Evolutionary conservation across 2,797 vertebrate genomes (phyloP), one percentile per base, ranked within the genome.

Genomic region (Syndactyla subalaris): DNA sequence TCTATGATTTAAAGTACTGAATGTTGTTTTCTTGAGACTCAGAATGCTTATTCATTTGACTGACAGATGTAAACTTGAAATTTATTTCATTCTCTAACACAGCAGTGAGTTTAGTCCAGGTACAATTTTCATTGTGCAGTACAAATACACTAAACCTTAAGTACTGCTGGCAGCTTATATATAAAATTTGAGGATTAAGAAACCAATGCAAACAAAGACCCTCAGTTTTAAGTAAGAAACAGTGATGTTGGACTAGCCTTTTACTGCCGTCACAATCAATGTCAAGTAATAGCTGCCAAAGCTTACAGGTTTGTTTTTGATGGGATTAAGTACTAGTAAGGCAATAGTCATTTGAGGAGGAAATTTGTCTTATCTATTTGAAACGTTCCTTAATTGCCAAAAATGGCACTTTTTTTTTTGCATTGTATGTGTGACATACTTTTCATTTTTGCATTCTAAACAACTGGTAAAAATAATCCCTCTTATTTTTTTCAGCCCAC

Each of bases 401-500:
- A 73, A 71, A 30, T 27, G 19, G 4, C 20, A 13, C 14, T 2
- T 18, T 13, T 55, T 22, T 20, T 39, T 54, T 46, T 63, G 5
- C 4, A 4, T 24, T 67, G 8, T 58, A 12, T 70, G 1, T 43
- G 8, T 71, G 34, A 65, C 20, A 6, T 51, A 9, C 17, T 45
- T 34, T 24, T 46, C 5, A 34, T 27, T 22, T 55, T 23, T 45
- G 2, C 10, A 2, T 66, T 61, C 41, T 73, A 59, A 78, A 54
- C 41, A 26, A 24, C 9, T 52, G 55, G 7, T 78, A 30, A 13
- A 89, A 51, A 29, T 88, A 68, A 76, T 83, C 43, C 30, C 72
- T 94, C 81, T 96, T 95, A 39, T 96, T 95, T 83, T 86, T 97
- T 98, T 65, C 95, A 99, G 99, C 86, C 98, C 98, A 20, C 98